Conservation (phyloP, 2,888 invertebrate genomes). For the Harpagoxenus sublaevis region DNA sequence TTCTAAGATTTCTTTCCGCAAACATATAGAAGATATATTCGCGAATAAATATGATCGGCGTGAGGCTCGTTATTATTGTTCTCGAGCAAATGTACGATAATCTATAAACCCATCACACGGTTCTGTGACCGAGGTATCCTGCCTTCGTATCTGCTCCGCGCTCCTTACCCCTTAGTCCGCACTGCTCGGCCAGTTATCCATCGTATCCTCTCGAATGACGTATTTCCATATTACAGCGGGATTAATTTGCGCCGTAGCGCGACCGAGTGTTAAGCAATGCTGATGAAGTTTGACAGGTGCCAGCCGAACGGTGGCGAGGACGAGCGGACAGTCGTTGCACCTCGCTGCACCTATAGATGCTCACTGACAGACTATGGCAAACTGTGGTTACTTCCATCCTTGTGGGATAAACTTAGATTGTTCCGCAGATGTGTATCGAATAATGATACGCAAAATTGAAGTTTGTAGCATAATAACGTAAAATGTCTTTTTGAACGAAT, state of each 20-base stretch:
- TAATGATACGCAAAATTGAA: background rate
- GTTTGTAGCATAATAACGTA: background rate
- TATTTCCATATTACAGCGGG: constrained; percentile 84
- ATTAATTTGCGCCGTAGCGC: constrained; percentile 79
- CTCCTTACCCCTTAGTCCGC: constrained; percentile 69
- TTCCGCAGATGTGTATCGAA: background rate
- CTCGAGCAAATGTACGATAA: constrained; percentile 73
- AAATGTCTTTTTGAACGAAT: background rate
- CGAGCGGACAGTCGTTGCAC: constrained; percentile 40
- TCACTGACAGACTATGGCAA: constrained; percentile 2
- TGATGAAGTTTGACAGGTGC: constrained; percentile 80
- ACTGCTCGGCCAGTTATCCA: constrained; percentile 63
- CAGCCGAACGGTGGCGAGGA: constrained; percentile 51
- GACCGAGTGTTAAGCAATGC: constrained; percentile 67
- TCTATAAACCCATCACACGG: constrained; percentile 84
- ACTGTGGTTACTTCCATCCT: background rate
- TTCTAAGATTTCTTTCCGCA: background rate
- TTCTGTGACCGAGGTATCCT: constrained; percentile 67
- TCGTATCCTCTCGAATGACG: constrained; percentile 69
- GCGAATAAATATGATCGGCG: constrained; percentile 55
- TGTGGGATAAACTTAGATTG: constrained; percentile 1
- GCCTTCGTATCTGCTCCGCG: constrained; percentile 57
- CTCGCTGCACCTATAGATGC: constrained; percentile 29
- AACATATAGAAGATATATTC: constrained; percentile 30
- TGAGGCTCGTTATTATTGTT: constrained; percentile 51